These are phyloP conservation scores for Pachyramphus minor DNA, from an alignment of 2,113 vertebrate genomes.

Conservation along the genomic window DNA sequence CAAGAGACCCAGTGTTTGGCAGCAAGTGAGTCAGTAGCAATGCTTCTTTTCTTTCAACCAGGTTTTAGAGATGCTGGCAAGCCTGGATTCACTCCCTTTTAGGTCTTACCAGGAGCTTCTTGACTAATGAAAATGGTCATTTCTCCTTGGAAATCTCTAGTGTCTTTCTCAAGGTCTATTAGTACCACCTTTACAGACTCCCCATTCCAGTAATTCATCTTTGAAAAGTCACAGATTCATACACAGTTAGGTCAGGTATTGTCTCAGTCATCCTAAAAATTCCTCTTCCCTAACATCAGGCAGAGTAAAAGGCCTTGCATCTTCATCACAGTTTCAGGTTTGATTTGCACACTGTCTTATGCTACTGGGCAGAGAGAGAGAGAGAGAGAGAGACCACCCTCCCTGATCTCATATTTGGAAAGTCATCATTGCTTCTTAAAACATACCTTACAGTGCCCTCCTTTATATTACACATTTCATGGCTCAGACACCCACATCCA, in stretches of 20 bases:
- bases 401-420: neutral
- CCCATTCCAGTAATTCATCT: neutral
- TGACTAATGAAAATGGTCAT: neutral
- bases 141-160: neutral
- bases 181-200: neutral
- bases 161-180: neutral
- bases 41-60: neutral
- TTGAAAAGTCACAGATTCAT: neutral
- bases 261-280: neutral
- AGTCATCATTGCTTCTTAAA: neutral
- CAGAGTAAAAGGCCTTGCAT: neutral
- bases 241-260: neutral
- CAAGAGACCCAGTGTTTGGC: neutral
- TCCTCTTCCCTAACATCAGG: neutral
- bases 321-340: neutral
- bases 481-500: neutral
- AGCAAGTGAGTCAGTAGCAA: neutral
- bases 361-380: neutral
- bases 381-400: accelerated
- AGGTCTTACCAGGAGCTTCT: neutral
- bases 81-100: neutral
- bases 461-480: neutral
- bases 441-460: neutral
- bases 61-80: neutral
- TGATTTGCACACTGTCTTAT: neutral